Conservation (phyloP, 2,888 invertebrate genomes). For the Ceriagrion tenellum region DNA sequence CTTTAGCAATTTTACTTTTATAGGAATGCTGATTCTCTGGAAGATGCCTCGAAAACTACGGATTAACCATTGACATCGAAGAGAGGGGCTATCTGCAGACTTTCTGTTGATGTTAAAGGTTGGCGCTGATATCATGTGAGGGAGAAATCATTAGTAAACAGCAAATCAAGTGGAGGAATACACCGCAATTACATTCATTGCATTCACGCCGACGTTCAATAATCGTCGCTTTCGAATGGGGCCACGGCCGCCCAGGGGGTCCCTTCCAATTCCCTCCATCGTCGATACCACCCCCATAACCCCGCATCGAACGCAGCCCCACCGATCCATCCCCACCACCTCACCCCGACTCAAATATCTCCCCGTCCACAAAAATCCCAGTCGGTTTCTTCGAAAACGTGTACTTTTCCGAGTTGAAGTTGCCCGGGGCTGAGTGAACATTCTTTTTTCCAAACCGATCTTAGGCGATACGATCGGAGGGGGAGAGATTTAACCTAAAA, state of each 20-base stretch:
- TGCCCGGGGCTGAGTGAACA: neutral
- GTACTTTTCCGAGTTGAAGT: neutral
- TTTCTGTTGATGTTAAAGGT: too few relatives aligned
- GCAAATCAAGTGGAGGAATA: too few relatives aligned
- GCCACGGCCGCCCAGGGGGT: conserved; percentile 44
- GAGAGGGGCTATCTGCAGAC: too few relatives aligned
- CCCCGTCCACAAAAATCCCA: neutral
- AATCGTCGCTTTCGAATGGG: neutral
- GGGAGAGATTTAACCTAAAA: neutral
- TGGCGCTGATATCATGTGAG: neutral
- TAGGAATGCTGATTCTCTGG: too few relatives aligned
- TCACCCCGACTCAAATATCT: neutral
- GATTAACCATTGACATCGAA: too few relatives aligned
- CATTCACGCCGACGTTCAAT: neutral
- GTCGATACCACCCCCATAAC: neutral
- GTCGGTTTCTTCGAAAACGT: neutral
- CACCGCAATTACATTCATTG: neutral
- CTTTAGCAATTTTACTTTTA: too few relatives aligned
- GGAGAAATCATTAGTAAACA: neutral
- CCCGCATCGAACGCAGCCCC: neutral
- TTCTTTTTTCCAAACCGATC: neutral
- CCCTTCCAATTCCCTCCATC: neutral
- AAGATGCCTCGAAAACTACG: too few relatives aligned
- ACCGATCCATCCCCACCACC: neutral
- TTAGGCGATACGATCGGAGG: neutral